Conservation (phyloP, 2,888 invertebrate species). For the Cryptocheilus praepositus region DNA sequence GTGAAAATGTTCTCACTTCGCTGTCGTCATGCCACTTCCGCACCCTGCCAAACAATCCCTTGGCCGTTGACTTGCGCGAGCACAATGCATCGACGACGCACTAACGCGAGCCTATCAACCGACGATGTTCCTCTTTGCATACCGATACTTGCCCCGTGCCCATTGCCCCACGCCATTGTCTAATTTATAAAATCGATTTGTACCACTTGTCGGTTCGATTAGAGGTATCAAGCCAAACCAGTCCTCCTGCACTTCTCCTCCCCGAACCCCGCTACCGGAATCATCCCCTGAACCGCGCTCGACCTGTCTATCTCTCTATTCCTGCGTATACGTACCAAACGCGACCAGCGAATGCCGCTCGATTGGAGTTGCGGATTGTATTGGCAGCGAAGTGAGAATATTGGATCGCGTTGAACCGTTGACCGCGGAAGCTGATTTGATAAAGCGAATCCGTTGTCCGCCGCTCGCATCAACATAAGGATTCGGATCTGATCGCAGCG, state of each 20-base stretch:
- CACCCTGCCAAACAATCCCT: constrained; percentile 18
- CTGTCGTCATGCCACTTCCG: constrained; percentile 30
- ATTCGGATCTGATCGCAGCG: too few relatives aligned
- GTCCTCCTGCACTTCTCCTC: neutral
- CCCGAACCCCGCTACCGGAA: constrained; percentile 28
- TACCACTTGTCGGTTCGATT: constrained; percentile 49
- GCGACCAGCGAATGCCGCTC: constrained; percentile 44
- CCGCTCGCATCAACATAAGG: constrained; percentile 18
- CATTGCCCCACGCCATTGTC: constrained; percentile 50
- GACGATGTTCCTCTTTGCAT: constrained; percentile 8
- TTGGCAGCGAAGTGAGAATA: constrained; percentile 65
- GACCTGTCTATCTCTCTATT: constrained; percentile 2
- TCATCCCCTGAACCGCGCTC: neutral
- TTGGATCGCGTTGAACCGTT: constrained; percentile 65
- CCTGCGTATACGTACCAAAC: constrained; percentile 15
- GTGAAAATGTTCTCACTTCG: constrained; percentile 48
- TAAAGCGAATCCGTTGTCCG: constrained; percentile 57
- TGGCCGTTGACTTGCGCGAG: constrained; percentile 33
- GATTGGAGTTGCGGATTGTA: constrained; percentile 57
- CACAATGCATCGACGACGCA: constrained; percentile 37
- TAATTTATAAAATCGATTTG: constrained; percentile 59
- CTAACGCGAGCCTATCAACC: constrained; percentile 1
- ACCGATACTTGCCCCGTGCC: constrained; percentile 8
- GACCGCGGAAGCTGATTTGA: constrained; percentile 64
- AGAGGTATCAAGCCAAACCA: constrained; percentile 39